Evolutionary conservation across 2,113 vertebrate genomes (phyloP).

Genomic region (Notarius quadriscutis): DNA sequence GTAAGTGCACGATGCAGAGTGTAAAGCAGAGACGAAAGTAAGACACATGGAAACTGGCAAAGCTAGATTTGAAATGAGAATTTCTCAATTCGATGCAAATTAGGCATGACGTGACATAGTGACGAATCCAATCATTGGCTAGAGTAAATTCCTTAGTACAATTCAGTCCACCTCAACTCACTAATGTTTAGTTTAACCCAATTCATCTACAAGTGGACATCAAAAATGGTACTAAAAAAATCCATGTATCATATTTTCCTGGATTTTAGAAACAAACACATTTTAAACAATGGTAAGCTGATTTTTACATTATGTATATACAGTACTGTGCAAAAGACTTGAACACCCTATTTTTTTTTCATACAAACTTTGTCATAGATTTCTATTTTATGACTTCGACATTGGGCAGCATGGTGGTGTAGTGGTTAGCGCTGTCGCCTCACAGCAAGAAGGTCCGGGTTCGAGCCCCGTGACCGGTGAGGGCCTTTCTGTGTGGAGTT

Average conservation of each 20-base stretch:
- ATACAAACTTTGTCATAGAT: too few relatives aligned
- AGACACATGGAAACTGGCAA: background rate
- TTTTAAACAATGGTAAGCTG: background rate
- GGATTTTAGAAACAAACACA: background rate
- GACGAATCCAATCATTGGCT: background rate
- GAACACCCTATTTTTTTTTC: too few relatives aligned
- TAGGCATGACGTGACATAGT: background rate
- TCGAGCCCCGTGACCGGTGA: too few relatives aligned
- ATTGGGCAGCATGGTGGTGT: too few relatives aligned
- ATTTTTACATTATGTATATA: background rate
- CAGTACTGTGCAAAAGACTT: too few relatives aligned
- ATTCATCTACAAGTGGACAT: background rate
- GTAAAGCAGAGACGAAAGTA: background rate
- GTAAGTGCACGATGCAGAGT: background rate
- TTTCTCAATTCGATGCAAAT: background rate
- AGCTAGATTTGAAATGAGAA: background rate
- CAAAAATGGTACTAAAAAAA: background rate
- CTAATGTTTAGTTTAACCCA: background rate
- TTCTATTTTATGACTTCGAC: too few relatives aligned
- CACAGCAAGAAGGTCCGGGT: too few relatives aligned
- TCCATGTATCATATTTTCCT: background rate
- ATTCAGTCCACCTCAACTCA: background rate
- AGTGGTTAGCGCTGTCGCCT: too few relatives aligned
- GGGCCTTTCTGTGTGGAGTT: too few relatives aligned
- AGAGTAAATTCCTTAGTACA: background rate